Percentiles rank a stretch among this genome's conserved stretches.
phyloP scores from a whole-genome alignment of 2,113 vertebrate species.

The Rhinopomastus cyanomelas region DNA sequence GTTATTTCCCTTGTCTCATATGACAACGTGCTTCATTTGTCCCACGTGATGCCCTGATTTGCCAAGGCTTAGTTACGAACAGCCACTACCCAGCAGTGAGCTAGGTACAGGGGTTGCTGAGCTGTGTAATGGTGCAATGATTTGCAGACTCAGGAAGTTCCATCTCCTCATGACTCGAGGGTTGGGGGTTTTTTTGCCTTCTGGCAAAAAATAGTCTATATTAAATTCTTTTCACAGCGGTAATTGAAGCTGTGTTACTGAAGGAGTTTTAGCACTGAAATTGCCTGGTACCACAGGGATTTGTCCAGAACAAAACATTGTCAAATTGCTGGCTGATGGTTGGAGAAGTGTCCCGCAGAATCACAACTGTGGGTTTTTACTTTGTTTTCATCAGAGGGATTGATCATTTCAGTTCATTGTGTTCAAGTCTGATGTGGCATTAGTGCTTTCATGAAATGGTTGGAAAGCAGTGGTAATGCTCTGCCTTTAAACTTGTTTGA shows the following conservation, averaged over 20 bases:
- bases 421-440: neutral
- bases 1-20: neutral
- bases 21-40: neutral
- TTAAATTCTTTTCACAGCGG: neutral
- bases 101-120: neutral
- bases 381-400: neutral
- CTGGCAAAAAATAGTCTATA: neutral
- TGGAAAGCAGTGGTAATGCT: neutral
- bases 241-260: neutral
- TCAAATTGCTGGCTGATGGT: neutral
- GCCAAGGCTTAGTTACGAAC: neutral
- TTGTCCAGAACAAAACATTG: slow-evolving; percentile 4
- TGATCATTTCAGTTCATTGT: neutral
- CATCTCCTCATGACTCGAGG: neutral
- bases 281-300: neutral
- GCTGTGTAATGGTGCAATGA: neutral
- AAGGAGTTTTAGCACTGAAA: neutral
- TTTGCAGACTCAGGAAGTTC: neutral
- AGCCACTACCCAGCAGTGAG: neutral
- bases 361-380: neutral
- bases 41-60: neutral
- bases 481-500: neutral
- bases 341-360: neutral
- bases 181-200: neutral
- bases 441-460: neutral